Evolutionary conservation across 2,113 vertebrate genomes (phyloP), one percentile per base, ranked within the genome.

Genomic region (Pterocles burchelli): DNA sequence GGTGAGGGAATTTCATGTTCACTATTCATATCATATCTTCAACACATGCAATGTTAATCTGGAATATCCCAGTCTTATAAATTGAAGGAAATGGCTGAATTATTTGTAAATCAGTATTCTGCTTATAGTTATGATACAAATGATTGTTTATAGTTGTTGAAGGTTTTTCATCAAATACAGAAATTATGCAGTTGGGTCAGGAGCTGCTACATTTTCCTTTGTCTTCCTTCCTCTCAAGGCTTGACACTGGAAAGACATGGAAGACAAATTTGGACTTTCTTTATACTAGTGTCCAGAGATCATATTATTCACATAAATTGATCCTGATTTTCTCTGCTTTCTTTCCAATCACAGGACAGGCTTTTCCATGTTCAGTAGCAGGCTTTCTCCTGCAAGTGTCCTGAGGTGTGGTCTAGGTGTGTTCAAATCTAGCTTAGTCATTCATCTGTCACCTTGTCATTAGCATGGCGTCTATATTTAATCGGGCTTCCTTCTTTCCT

Each of bases 381-480:
- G n/a, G 85, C 89, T 90, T 95, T 96, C 92, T 93, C 80, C 86
- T 68, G 54, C 54, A 72, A 49, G 70, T 85, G 51, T 90, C 24
- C 51, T 87, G 83, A 90, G 96, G 96, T 94, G 95, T 95, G 96
- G 96, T 73, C 54, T 87, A 94, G 96, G 96, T 76, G 96, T 96
- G 95, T 95, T 93, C 95, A 90, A 89, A 89, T 87, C 73, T 67
- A 13, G 79, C 83, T 93, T 96, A 96, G 90, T 96, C 96, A 96
- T 90, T 87, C 51, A 45, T 90, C 80, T 3, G 2, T 96, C 93
- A 96, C 86, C 83, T 92, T 94, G 95, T 97, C 90, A 96, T 96
- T 97, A 97, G 49, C 62, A 94, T 89, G 83, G 95, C 95, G 95
- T 97, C 96, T 96, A 51, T 97, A 94, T 96, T 97, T 97, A 96